These are phyloP conservation scores for Graphium colonna DNA, from an alignment of 2,888 invertebrate genomes.

Conservation along the genomic window DNA sequence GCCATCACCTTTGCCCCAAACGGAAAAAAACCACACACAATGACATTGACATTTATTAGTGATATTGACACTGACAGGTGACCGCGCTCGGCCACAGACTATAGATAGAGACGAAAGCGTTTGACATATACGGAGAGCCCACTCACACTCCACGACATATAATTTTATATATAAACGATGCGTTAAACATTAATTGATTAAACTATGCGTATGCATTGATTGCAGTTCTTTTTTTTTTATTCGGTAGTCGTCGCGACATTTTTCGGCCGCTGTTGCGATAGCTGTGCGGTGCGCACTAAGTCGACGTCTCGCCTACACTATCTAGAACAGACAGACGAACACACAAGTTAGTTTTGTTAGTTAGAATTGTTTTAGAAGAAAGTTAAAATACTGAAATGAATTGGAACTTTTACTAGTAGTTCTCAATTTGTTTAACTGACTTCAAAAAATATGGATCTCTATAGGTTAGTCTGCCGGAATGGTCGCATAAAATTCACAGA, in stretches of 20 bases:
- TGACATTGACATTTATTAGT: slow-evolving; percentile 31
- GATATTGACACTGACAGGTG: slow-evolving; percentile 39
- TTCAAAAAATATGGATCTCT: too few species aligned
- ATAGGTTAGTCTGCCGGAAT: too few species aligned
- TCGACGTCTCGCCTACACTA: slow-evolving; percentile 50
- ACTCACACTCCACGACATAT: slow-evolving; percentile 63
- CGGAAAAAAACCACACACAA: slow-evolving; percentile 27
- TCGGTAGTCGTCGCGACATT: not conserved
- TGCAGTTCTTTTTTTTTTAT: slow-evolving; percentile 51
- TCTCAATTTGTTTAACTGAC: too few species aligned
- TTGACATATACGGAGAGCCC: slow-evolving; percentile 50
- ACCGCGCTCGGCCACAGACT: not conserved
- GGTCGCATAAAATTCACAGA: too few species aligned
- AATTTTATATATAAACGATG: slow-evolving; percentile 28
- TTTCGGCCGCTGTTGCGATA: slow-evolving; percentile 47
- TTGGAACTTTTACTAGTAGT: too few species aligned
- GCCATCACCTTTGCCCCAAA: too few species aligned
- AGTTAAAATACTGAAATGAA: too few species aligned
- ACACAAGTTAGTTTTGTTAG: not conserved
- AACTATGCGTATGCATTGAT: slow-evolving; percentile 41
- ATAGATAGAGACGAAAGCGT: slow-evolving; percentile 48
- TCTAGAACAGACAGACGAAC: slow-evolving; percentile 43
- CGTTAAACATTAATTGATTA: not conserved
- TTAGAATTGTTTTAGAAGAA: not conserved
- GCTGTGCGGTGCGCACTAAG: slow-evolving; percentile 63